Evolutionary conservation across 2,888 invertebrate genomes (phyloP), one percentile per base, ranked within the genome.

Genomic region (Lottia gigantea): DNA sequence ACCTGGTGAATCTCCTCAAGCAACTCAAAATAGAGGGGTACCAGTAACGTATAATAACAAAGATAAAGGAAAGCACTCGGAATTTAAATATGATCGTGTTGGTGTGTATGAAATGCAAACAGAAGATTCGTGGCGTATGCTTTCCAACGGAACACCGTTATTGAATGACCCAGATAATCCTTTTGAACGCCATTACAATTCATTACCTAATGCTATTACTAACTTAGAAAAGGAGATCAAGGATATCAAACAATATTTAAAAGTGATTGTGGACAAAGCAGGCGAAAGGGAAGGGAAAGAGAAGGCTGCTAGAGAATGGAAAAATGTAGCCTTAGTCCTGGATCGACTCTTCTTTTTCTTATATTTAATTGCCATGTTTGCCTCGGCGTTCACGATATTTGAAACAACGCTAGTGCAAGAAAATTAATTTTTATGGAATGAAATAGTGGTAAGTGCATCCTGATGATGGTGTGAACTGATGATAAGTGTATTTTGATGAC

Each of bases 321-420:
- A 85, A 70, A 75, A 86, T 12, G 84, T 88, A 61, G 86, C 88
- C 2, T 79, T 87, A 19, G 86, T 86, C 19, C 68, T 88, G 7
- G 88, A 88, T 75, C 73, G 88, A 67, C 72, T 87, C n/a, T 87
- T 88, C 72, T 88, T 88, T 80, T 85, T 83, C 71, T 68, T 83
- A n/a, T 87, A 86, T 72, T 77, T 87, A 15, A n/a, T 82, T 26
- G 81, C 83, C 46, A 85, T 87, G 63, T 46, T 86, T 64, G 80
- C 85, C 16, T 86, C 86, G 3, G 80, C 87, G 47, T 81, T 81
- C 66, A 83, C 86, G n/a, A 80, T 86, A 62, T 88, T 88, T 76
- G 76, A 82, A 62, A 74, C 77, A n/a, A 71, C 74, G 3, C 40
- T 77, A 15, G 49, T 73, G 47, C 73, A 77, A 47, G 55, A 55